Evolutionary conservation across 2,888 invertebrate genomes (phyloP), one percentile per base, ranked within the genome.

Genomic region (Trachelus iudaicus): DNA sequence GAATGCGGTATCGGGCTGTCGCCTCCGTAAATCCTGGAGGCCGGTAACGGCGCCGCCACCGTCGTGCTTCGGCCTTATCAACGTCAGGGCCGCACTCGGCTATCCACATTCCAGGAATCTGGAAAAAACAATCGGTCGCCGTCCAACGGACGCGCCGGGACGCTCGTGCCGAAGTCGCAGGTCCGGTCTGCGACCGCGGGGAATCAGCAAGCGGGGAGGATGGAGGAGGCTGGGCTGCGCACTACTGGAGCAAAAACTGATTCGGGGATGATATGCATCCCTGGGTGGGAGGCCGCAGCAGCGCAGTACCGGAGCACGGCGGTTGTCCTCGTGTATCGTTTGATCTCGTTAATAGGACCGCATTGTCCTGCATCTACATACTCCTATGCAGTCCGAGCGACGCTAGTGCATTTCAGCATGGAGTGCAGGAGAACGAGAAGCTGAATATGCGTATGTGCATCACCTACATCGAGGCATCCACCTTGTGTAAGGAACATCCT

Each of bases 291-390:
- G 40, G 40, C 40, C 6, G 40, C 85, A 76, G 79, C 69, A 76
- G 79, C 75, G 76, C 78, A 77, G 79, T 79, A 86, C 84, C 83
- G 83, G 86, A 85, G 83, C 84, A 83, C 82, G 87, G 86, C 87
- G 86, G 87, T 87, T 85, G 86, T 86, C 81, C 81, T 79, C 85
- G 81, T 88, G 87, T 88, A 88, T 88, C 88, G 87, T 88, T 88
- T 87, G 88, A 88, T 88, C 88, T 88, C 87, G 88, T 88, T 88
- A 88, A 88, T 88, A 88, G 88, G 88, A 87, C 88, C 85, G 87
- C 88, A 88, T 88, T 88, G 88, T 88, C 87, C 85, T 84, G 85
- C 84, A 86, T 86, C 86, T 86, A 86, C 87, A 86, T 87, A 85
- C 84, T 84, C 83, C 83, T 84, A 82, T 80, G 81, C 81, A 80